Conservation (phyloP, 2,113 vertebrate genomes). For the Ailurus styani region DNA sequence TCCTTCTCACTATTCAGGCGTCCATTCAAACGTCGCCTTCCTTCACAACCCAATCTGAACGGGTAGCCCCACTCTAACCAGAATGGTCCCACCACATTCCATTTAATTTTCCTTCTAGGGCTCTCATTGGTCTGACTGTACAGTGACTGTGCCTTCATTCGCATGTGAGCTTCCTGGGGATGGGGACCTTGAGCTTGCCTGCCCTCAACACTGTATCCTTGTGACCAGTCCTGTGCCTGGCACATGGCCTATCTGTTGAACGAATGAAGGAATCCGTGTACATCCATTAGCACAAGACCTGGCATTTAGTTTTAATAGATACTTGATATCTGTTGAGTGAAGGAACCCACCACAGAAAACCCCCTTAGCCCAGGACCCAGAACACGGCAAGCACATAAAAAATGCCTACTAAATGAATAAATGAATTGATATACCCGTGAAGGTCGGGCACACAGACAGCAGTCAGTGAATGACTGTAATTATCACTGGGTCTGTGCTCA, state of each 20-base stretch:
- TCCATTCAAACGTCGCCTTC: not conserved
- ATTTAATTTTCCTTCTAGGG: not conserved
- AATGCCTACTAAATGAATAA: not conserved
- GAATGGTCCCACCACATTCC: not conserved
- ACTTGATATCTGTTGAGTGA: not conserved
- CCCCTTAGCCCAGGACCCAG: not conserved
- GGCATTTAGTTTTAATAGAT: not conserved
- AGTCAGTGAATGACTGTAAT: not conserved
- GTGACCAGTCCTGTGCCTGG: not conserved
- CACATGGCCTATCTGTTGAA: not conserved
- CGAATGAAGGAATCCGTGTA: not conserved
- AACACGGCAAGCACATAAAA: not conserved
- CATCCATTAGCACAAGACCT: not conserved
- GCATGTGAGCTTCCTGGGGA: not conserved
- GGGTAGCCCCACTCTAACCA: not conserved
- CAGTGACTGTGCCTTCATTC: not conserved
- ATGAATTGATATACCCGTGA: rapidly evolving
- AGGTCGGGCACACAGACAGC: not conserved
- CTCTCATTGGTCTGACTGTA: not conserved
- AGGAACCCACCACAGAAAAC: not conserved
- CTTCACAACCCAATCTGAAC: not conserved
- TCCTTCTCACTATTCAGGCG: not conserved
- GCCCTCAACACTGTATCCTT: not conserved
- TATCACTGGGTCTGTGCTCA: not conserved
- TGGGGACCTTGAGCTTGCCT: not conserved